A percentile compares a stretch with the other conserved stretches of the same genome.
Evolutionary conservation across 1,140 invertebrate genomes (phyloP).

Genomic region (Scaptodrosophila lebanonensis): DNA sequence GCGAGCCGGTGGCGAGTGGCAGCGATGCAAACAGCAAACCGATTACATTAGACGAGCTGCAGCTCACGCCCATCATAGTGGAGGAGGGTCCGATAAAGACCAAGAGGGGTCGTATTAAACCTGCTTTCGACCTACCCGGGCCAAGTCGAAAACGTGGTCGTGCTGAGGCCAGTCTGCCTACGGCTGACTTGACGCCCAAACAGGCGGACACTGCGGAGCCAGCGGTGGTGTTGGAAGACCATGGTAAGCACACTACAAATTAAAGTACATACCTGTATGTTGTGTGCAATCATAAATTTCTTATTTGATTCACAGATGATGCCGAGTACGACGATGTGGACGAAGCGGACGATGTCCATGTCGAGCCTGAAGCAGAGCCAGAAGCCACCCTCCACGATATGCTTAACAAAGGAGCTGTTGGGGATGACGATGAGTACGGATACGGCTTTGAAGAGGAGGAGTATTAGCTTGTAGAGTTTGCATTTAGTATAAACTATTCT

Average conservation of each 20-base stretch:
- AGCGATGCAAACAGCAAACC: slow-evolving; percentile 25
- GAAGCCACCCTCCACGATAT: slow-evolving; percentile 74
- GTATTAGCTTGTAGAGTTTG: slow-evolving; percentile 31
- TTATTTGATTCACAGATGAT: background rate
- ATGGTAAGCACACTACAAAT: slow-evolving; percentile 29
- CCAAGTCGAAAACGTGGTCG: slow-evolving; percentile 58
- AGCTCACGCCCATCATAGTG: slow-evolving; percentile 44
- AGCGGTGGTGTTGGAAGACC: slow-evolving; percentile 34
- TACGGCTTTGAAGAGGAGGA: slow-evolving; percentile 76
- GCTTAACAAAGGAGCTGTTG: slow-evolving; percentile 64
- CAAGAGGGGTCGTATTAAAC: slow-evolving; percentile 41
- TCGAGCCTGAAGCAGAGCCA: slow-evolving; percentile 55
- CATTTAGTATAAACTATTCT: slow-evolving; percentile 10
- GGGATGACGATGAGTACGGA: slow-evolving; percentile 68
- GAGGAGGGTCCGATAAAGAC: slow-evolving; percentile 53
- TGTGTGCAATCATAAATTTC: too few relatives aligned
- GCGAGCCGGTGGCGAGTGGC: slow-evolving; percentile 1
- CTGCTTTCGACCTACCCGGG: slow-evolving; percentile 55
- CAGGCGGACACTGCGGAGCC: slow-evolving; percentile 32
- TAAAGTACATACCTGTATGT: too few relatives aligned
- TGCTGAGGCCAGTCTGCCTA: slow-evolving; percentile 54
- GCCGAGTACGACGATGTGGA: slow-evolving; percentile 46
- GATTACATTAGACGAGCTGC: slow-evolving; percentile 38
- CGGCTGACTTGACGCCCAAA: slow-evolving; percentile 13
- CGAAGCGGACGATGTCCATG: slow-evolving; percentile 46